phyloP scores from a whole-genome alignment of 2,888 invertebrate genomes.

The Carcina quercana region DNA sequence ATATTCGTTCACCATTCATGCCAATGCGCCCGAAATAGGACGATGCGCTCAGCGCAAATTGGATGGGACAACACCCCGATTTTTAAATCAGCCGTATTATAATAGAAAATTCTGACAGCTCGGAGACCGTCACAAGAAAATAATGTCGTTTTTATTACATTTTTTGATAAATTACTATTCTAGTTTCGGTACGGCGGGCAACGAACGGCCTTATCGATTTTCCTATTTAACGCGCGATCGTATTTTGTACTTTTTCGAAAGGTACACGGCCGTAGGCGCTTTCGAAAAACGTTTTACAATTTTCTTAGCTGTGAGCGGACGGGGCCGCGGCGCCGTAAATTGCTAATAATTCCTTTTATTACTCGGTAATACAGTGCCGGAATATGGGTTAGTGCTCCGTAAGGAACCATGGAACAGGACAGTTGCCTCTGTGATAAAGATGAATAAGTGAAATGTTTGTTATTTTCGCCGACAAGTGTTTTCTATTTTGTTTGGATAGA shows the following conservation, averaged over 20 bases:
- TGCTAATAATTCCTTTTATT: constrained; percentile 71
- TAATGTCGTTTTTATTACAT: constrained; percentile 74
- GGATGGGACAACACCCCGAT: constrained; percentile 16
- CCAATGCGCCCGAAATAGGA: constrained; percentile 45
- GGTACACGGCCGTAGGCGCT: constrained; percentile 62
- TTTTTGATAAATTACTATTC: constrained; percentile 73
- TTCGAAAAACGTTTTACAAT: constrained; percentile 70
- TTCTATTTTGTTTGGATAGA: constrained; percentile 55
- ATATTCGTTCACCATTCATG: constrained; percentile 32
- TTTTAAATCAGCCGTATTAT: constrained; percentile 36
- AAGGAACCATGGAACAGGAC: constrained; percentile 45
- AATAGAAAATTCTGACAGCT: constrained; percentile 70
- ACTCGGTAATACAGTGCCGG: constrained; percentile 62
- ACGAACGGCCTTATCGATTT: constrained; percentile 68
- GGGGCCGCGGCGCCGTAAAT: constrained; percentile 61
- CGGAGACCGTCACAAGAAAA: constrained; percentile 61
- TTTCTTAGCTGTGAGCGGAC: constrained; percentile 62
- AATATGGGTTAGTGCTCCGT: constrained; percentile 66
- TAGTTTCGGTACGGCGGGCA: constrained; percentile 59
- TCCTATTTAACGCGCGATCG: constrained; percentile 65
- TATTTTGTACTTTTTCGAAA: constrained; percentile 70
- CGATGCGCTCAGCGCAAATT: constrained; percentile 20
- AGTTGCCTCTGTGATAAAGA: constrained; percentile 42
- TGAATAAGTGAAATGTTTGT: constrained; percentile 31
- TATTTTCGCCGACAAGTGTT: constrained; percentile 30